Conservation (phyloP, 2,888 invertebrate genomes). For the Doris montereyensis region DNA sequence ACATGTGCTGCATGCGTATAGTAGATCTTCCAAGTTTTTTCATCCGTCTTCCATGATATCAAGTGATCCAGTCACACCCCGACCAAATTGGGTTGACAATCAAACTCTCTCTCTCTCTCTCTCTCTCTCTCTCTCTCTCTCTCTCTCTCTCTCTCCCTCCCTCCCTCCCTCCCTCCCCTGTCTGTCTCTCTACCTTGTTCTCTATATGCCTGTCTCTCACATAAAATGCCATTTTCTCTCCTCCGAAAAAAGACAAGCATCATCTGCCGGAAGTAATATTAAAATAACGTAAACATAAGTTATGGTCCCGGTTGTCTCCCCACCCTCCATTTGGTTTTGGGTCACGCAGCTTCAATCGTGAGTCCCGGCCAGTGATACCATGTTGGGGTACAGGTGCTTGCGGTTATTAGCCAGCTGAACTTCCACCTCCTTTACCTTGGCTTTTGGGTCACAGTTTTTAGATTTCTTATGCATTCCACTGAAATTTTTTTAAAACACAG, state of each 20-base stretch:
- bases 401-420: slow-evolving; percentile 70
- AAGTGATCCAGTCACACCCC: too few species aligned
- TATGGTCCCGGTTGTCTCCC: slow-evolving; percentile 92
- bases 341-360: slow-evolving; percentile 73
- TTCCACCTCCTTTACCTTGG: slow-evolving; percentile 65
- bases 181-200: too few species aligned
- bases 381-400: slow-evolving; percentile 74
- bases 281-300: slow-evolving; percentile 77
- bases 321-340: slow-evolving; percentile 89
- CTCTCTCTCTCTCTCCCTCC: too few species aligned
- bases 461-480: slow-evolving; percentile 93
- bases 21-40: too few species aligned
- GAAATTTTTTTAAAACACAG: slow-evolving; percentile 70
- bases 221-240: too few species aligned
- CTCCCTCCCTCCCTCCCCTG: too few species aligned
- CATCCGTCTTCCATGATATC: too few species aligned
- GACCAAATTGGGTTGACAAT: too few species aligned
- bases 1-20: too few species aligned
- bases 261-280: slow-evolving; percentile 21
- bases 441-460: slow-evolving; percentile 77
- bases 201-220: too few species aligned
- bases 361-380: slow-evolving; percentile 76
- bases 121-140: too few species aligned
- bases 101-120: too few species aligned
- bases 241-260: slow-evolving; percentile 12